Base-by-base conservation (phyloP, 2,113 vertebrate species). In the Suricata suricatta region DNA sequence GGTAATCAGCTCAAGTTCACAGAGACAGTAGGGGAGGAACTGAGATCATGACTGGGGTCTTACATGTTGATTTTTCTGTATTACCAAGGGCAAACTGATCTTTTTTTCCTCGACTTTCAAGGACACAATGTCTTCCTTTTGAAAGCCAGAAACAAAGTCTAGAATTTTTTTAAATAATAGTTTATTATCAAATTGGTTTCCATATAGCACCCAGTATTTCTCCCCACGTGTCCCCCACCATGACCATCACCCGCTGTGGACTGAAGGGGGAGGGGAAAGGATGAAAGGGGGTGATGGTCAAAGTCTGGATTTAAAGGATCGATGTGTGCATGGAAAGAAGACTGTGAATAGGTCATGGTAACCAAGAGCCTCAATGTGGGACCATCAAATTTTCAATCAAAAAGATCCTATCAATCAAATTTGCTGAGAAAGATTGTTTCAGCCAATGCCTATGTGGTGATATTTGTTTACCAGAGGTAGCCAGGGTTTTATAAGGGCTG, bases 111-210 rank as follows among this genome's bases (percentile, higher is more conserved):
- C 9, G 63, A 41, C 63, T 71, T 85, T 86, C 31, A 25, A 87
- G 33, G 27, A 11, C 29, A 88, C 57, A 89, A 35, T 0, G 52
- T 27, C 5, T 81, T 93, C 31, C 15, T 35, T 88, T 38, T 16
- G 68, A 93, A 93, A 90, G 35, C 23, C 57, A 96, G 89, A 91
- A 96, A 41, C 0, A 41, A 97, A 92, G 50, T 82, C 13, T 82
- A 57, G 41, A 72, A 41, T 41, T 41, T 41, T 41, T 41, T 41
- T 41, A 41, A 41, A 41, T 41, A 41, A 41, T 41, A 41, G 41
- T 41, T 41, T 41, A 41, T 41, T 41, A 41, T 41, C 41, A 41
- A 41, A 41, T 41, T 41, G 41, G 41, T 41, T 41, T 41, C 41
- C 41, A 41, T 41, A 41, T 41, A 41, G 6, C 41, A 41, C 41